phyloP scores from a whole-genome alignment of 2,888 invertebrate species.

The Gisinianus flammeolus region DNA sequence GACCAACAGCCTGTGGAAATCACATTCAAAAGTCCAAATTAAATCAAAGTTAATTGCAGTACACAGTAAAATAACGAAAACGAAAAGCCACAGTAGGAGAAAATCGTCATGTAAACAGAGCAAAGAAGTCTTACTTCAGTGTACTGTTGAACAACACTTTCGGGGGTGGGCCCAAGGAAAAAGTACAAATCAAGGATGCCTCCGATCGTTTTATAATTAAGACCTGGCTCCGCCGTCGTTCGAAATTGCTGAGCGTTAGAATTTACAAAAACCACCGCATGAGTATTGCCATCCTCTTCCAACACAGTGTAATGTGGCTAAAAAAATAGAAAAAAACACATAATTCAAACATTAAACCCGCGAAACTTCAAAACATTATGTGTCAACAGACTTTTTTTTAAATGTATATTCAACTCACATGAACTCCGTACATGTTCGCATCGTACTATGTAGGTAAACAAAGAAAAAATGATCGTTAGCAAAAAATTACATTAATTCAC shows the following conservation, averaged over 20 bases:
- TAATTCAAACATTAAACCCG: neutral
- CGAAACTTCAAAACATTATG: neutral
- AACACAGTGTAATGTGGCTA: slow-evolving; percentile 81
- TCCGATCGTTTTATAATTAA: slow-evolving; percentile 81
- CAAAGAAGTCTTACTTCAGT: slow-evolving; percentile 67
- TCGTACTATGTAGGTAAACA: neutral
- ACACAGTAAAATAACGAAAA: neutral
- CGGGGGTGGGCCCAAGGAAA: slow-evolving; percentile 77
- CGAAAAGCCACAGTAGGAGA: no score
- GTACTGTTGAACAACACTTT: slow-evolving; percentile 72
- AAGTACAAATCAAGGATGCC: slow-evolving; percentile 81
- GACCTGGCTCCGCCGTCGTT: slow-evolving; percentile 79
- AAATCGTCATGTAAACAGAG: neutral
- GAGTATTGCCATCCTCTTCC: slow-evolving; percentile 72
- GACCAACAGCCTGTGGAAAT: slow-evolving; percentile 66
- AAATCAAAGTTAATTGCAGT: neutral
- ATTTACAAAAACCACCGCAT: slow-evolving; percentile 80
- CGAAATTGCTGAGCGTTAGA: slow-evolving; percentile 81
- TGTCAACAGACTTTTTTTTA: slow-evolving; percentile 1
- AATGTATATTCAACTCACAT: neutral
- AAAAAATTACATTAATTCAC: neutral
- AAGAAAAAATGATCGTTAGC: neutral
- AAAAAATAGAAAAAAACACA: slow-evolving; percentile 72
- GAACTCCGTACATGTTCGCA: slow-evolving; percentile 30
- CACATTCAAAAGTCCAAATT: neutral